A percentile compares a stretch with the other conserved stretches of the same genome.
Conservation (phyloP, 2,888 invertebrate species). For the Cordilura impudica region DNA sequence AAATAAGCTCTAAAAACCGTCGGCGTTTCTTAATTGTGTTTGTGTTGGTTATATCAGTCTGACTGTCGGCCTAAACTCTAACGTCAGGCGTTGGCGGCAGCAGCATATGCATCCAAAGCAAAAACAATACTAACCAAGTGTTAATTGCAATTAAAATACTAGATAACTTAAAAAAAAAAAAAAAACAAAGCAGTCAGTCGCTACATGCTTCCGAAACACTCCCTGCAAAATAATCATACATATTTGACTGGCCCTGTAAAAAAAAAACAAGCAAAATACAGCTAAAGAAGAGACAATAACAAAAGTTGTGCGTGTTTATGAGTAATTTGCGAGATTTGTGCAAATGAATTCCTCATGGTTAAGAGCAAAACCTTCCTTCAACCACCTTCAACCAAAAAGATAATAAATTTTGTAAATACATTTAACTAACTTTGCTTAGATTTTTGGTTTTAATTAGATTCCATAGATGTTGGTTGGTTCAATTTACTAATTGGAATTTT, state of each 20-base stretch:
- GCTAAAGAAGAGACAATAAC: not conserved
- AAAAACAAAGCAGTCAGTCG: not conserved
- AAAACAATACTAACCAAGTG: slow-evolving; percentile 21
- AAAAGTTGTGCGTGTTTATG: slow-evolving; percentile 60
- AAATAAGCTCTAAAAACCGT: slow-evolving; percentile 1
- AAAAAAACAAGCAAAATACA: not conserved
- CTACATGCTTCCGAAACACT: not conserved
- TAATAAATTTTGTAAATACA: not conserved
- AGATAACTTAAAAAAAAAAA: not conserved
- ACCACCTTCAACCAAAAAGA: not conserved
- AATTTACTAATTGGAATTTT: not conserved
- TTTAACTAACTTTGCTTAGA: not conserved
- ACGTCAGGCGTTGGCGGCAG: slow-evolving; percentile 15
- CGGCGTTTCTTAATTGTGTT: not conserved
- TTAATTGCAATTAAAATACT: slow-evolving; percentile 33
- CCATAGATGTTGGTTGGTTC: not conserved
- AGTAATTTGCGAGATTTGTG: slow-evolving; percentile 35
- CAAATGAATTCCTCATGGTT: not conserved
- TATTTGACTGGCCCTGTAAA: not conserved
- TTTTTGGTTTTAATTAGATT: not conserved
- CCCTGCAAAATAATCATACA: not conserved
- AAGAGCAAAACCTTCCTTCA: not conserved
- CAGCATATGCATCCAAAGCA: slow-evolving; percentile 13
- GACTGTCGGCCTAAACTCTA: slow-evolving; percentile 6
- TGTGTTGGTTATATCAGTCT: not conserved